Evolutionary conservation across 2,888 invertebrate species (phyloP), one percentile per base, ranked within the genome.

Genomic region (Hermaeophaga mercurialis): DNA sequence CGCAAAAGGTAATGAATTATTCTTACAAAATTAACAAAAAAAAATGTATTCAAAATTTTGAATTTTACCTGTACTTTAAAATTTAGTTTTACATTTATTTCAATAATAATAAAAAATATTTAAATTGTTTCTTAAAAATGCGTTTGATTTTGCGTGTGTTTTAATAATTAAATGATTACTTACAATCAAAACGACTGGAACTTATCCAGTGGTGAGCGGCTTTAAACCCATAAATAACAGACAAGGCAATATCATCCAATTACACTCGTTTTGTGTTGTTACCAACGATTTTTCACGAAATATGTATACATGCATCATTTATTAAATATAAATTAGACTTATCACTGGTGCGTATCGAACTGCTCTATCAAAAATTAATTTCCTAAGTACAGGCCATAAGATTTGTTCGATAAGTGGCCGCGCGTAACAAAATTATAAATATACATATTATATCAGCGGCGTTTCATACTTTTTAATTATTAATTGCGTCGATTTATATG

Each of bases 141-240:
- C n/a, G n/a, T n/a, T n/a, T n/a, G n/a, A n/a, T n/a, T n/a, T n/a
- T n/a, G n/a, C n/a, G n/a, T n/a, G n/a, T n/a, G n/a, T n/a, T n/a
- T n/a, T n/a, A n/a, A n/a, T n/a, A n/a, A n/a, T n/a, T n/a, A n/a
- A n/a, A n/a, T n/a, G n/a, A n/a, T 24, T 2, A 43, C 43, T 39
- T 39, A 39, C 39, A 39, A 22, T 22, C 6, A 22, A 39, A 19
- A 39, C 19, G 1, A 18, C 4, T 39, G 12, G 11, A 22, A 39
- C 12, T 39, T 8, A 14, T 26, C 22, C 15, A 22, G 43, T 12
- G 14, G 26, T 14, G 3, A 11, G 26, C 14, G 8, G 12, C 24
- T 15, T 43, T 26, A 43, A 24, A 15, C n/a, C 43, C 43, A 43
- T 43, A 43, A 43, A 43, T 43, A 43, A 43, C 22, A 43, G 14